phyloP scores from a whole-genome alignment of 2,113 vertebrate species.

The Hypomesus transpacificus region DNA sequence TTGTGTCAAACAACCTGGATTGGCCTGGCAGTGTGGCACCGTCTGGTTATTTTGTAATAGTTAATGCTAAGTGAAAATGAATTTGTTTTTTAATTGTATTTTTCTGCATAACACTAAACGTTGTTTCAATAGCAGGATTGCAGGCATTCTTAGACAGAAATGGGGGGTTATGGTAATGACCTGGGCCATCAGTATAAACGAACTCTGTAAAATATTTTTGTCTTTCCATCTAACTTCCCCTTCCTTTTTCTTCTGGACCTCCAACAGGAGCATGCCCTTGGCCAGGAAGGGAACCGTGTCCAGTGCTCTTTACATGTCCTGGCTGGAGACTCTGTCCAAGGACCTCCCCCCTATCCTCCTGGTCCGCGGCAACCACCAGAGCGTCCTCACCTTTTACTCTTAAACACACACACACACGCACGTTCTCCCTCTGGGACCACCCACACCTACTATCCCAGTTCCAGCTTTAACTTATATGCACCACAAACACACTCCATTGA shows the following conservation, averaged over 20 bases:
- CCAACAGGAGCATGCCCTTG: slow-evolving; percentile 89
- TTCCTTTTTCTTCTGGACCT: too few relatives aligned
- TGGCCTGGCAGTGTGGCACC: too few relatives aligned
- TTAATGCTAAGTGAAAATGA: too few relatives aligned
- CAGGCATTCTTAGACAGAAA: too few relatives aligned
- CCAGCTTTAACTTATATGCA: slow-evolving; percentile 38
- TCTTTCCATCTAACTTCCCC: not conserved
- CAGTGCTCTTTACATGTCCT: slow-evolving; percentile 95
- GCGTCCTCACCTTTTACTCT: slow-evolving; percentile 98
- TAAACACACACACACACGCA: slow-evolving; percentile 69
- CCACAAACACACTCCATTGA: slow-evolving; percentile 45
- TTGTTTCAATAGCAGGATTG: too few relatives aligned
- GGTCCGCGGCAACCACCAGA: slow-evolving; percentile 98
- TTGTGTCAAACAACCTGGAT: too few relatives aligned
- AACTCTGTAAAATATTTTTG: not conserved
- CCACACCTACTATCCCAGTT: slow-evolving; percentile 52
- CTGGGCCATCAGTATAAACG: not conserved
- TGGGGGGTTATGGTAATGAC: too few relatives aligned
- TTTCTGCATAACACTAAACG: too few relatives aligned
- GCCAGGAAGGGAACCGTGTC: slow-evolving; percentile 93
- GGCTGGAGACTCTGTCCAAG: slow-evolving; percentile 91
- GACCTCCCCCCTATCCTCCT: slow-evolving; percentile 92
- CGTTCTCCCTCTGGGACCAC: slow-evolving; percentile 51
- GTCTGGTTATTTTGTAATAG: too few relatives aligned
- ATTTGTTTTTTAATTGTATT: too few relatives aligned